phyloP scores from a whole-genome alignment of 2,113 vertebrate genomes.

The Bagarius yarrelli region DNA sequence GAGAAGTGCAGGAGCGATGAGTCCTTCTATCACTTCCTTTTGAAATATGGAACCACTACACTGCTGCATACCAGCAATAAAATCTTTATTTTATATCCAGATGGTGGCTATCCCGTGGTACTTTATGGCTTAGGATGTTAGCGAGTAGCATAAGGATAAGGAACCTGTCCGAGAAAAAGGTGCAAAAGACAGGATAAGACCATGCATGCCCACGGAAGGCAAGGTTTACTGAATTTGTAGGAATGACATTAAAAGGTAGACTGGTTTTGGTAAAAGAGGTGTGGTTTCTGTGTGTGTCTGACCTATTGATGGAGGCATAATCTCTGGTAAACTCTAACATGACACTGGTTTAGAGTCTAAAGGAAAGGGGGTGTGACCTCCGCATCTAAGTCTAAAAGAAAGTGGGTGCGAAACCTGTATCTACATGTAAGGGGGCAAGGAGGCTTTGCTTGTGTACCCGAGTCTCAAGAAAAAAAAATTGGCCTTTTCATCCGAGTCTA shows the following conservation, averaged over 20 bases:
- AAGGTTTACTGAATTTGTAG: not conserved
- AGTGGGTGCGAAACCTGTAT: too few relatives aligned
- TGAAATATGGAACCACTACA: slow-evolving; percentile 44
- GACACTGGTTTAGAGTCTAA: too few relatives aligned
- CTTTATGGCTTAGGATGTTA: slow-evolving; percentile 44
- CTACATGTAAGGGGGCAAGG: not conserved
- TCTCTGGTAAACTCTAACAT: too few relatives aligned
- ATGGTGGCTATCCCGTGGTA: slow-evolving; percentile 48
- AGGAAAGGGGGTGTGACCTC: not conserved
- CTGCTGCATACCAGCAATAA: slow-evolving; percentile 51
- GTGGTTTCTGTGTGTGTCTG: not conserved
- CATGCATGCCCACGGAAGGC: not conserved
- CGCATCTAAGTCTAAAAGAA: not conserved
- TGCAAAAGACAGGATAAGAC: not conserved
- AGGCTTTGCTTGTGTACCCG: not conserved
- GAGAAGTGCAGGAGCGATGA: slow-evolving; percentile 30
- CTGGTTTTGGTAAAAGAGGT: not conserved
- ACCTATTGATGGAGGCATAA: not conserved
- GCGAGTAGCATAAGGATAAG: slow-evolving; percentile 21
- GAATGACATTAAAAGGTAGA: too few relatives aligned
- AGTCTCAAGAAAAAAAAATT: not conserved
- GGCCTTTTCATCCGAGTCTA: not conserved
- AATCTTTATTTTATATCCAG: slow-evolving; percentile 60
- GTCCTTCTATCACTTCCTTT: slow-evolving; percentile 30
- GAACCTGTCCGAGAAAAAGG: not conserved